A percentile compares a stretch with the other conserved stretches of the same genome.
Conservation (phyloP, 2,113 vertebrate species). For the Melanocharis versteri region DNA sequence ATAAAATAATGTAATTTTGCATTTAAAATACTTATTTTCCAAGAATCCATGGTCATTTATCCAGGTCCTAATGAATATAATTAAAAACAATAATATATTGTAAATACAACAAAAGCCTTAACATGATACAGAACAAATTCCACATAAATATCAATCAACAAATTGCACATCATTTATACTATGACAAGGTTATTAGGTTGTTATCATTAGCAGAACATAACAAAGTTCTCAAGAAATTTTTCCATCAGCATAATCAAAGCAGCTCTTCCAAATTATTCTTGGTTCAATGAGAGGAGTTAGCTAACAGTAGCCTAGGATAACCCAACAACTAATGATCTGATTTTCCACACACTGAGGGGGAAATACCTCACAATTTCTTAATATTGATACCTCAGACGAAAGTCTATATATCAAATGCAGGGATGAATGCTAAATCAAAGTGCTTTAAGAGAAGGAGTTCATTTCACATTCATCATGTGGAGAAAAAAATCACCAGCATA, state of each 20-base stretch:
- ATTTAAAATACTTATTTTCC: not conserved
- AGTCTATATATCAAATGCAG: not conserved
- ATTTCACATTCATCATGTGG: not conserved
- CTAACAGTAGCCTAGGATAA: not conserved
- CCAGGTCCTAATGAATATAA: constrained; percentile 65
- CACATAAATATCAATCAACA: constrained; percentile 43
- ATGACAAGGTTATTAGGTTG: not conserved
- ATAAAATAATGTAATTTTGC: not conserved
- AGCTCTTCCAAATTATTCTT: constrained; percentile 3
- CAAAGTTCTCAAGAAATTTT: not conserved
- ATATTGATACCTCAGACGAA: not conserved
- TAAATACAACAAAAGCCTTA: constrained; percentile 46
- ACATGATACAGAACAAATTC: constrained; percentile 62
- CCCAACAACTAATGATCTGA: not conserved
- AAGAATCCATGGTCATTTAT: constrained; percentile 73
- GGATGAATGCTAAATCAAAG: not conserved
- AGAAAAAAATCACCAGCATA: not conserved
- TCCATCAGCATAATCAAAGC: not conserved
- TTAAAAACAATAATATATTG: constrained; percentile 57
- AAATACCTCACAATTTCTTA: not conserved
- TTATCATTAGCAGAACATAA: not conserved
- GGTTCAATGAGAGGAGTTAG: not conserved
- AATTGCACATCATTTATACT: constrained; percentile 43
- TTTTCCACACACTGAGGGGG: not conserved
- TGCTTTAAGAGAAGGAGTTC: not conserved